Base-by-base conservation (phyloP, 2,113 vertebrate species). In the Hoplias malabaricus region DNA sequence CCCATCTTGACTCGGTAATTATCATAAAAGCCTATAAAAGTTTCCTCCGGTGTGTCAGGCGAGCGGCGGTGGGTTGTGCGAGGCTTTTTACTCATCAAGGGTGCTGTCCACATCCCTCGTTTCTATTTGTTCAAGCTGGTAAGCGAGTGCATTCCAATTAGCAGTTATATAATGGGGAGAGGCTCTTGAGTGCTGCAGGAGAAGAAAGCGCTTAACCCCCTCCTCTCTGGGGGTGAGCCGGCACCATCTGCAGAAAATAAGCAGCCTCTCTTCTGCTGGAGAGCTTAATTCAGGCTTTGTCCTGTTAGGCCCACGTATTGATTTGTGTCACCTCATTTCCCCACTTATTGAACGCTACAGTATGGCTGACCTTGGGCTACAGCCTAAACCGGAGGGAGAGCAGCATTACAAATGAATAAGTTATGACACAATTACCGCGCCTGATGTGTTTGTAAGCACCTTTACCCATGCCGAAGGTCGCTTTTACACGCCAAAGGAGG, bases 111-210 rank as follows among this genome's bases (percentile, higher is more conserved):
- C 81, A 77, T 79, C 53, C 69, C 33, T 53, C 43, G 54, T 77
- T 77, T 74, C 66, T 81, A n/a, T 73, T 79, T 81, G 76, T 43
- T 70, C 33, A 81, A 80, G 50, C 31, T 74, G 76, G 69, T 62
- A 71, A 69, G 59, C 12, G 7, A 57, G 67, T 67, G 62, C 40
- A 54, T n/a, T 43, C 63, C 76, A 86, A 84, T 88, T 84, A 87
- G 80, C 67, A 54, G 69, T 76, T 62, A 75, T 66, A 48, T 57
- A 76, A 78, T 73, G 8, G 73, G 72, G 79, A 70, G n/a, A 75
- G 23, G 21, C 68, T 54, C 68, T 78, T 63, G 40, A 70, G 40
- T 33, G 21, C 23, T 50, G 31, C 56, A 27, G 29, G 21, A 27
- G 71, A 73, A 42, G 9, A 42, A 23, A 72, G 69, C 54, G 6